Conservation (phyloP, 2,797 vertebrate species). For the Cyprinella venusta region DNA sequence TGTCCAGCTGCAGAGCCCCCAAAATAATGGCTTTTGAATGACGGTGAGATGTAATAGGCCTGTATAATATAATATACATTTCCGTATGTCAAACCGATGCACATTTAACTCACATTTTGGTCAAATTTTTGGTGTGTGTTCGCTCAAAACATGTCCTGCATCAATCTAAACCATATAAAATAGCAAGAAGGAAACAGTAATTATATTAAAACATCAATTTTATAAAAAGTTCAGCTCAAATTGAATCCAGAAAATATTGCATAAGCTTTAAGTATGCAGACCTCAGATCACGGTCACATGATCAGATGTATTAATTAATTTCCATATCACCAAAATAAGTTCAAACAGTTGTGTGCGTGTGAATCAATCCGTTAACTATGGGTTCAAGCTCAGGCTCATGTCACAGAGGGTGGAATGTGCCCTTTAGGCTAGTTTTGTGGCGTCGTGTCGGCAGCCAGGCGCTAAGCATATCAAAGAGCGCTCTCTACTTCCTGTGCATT, state of each 20-base stretch:
- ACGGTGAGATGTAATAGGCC: not conserved
- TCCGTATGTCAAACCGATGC: not conserved
- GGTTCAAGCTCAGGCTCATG: constrained; percentile 3
- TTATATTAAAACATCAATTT: not conserved
- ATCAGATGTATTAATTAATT: not conserved
- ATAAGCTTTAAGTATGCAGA: not conserved
- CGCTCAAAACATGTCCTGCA: not conserved
- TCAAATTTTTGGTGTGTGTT: not conserved
- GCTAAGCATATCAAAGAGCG: constrained; percentile 32
- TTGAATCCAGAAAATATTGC: not conserved
- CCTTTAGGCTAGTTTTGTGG: constrained; percentile 29
- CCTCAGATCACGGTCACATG: constrained; percentile 1
- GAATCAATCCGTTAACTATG: not conserved
- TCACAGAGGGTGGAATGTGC: constrained; percentile 15
- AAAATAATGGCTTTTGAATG: not conserved
- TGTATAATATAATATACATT: not conserved
- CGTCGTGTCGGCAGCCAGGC: constrained; percentile 4
- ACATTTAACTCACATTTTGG: not conserved
- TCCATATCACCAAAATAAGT: not conserved
- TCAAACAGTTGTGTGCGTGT: not conserved
- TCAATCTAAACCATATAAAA: not conserved
- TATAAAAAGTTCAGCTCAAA: not conserved
- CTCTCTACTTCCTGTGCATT: constrained; percentile 32
- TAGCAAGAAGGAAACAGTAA: not conserved
- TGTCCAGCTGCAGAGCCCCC: not conserved